phyloP scores from a whole-genome alignment of 2,888 invertebrate genomes.

The Blomia tropicalis region DNA sequence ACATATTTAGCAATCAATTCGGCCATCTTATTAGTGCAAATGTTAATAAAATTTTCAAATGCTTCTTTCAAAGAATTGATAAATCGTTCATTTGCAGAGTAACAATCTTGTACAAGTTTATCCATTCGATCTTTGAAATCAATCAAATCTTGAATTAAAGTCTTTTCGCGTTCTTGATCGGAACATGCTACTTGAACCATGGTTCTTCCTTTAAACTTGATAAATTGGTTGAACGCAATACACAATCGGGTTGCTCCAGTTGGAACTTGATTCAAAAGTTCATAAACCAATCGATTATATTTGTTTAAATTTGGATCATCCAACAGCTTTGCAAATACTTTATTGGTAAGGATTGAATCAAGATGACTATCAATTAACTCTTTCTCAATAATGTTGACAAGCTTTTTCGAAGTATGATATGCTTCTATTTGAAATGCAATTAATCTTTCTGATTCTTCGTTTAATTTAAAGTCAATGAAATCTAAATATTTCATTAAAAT shows the following conservation, averaged over 20 bases:
- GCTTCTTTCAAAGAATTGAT: conserved; percentile 87
- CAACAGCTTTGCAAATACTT: conserved; percentile 75
- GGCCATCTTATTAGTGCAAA: conserved; percentile 93
- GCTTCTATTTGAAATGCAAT: conserved; percentile 67
- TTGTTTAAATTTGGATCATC: conserved; percentile 74
- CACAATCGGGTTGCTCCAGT: conserved; percentile 77
- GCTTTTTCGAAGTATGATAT: conserved; percentile 60
- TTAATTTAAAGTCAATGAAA: conserved; percentile 84
- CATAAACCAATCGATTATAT: conserved; percentile 72
- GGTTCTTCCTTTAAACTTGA: conserved; percentile 88
- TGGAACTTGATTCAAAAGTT: conserved; percentile 70
- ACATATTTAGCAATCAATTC: conserved; percentile 98
- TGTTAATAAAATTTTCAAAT: conserved; percentile 94
- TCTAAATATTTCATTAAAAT: conserved; percentile 74
- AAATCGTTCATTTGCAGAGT: conserved; percentile 84
- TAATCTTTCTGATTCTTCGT: conserved; percentile 81
- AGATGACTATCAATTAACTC: conserved; percentile 85
- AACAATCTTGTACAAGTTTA: conserved; percentile 73
- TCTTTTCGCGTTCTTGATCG: conserved; percentile 88
- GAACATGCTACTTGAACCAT: conserved; percentile 80
- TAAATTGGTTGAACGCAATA: conserved; percentile 73
- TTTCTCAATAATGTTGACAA: conserved; percentile 60
- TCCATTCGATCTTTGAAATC: conserved; percentile 97
- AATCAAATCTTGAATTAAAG: conserved; percentile 87
- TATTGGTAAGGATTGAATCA: conserved; percentile 70